Evolutionary conservation across 2,888 invertebrate genomes (phyloP), one percentile per base, ranked within the genome.

Genomic region (Microdon myrmicae): DNA sequence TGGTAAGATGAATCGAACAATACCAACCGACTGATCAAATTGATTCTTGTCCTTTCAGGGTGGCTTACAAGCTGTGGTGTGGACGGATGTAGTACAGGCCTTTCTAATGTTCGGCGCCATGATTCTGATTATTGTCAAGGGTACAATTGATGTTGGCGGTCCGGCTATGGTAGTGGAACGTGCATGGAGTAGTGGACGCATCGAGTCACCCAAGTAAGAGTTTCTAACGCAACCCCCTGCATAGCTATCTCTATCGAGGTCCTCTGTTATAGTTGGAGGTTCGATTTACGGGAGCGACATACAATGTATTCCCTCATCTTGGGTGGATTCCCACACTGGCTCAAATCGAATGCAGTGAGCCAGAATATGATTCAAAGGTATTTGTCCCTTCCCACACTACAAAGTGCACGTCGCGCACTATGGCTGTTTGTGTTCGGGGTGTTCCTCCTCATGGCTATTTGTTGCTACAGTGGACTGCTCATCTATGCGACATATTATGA

Each of bases 381-480:
- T 71, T 78, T 92, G 29, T 84, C 90, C 8, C 76, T 90, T 38
- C 85, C 88, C 0, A 85, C 83, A n/a, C 75, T 90, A 5, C 81
- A 79, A 56, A 82, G 84, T 43, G 90, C 78, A 1, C 73, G 74
- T n/a, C 83, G 73, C 16, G 79, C 79, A 2, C 67, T 83, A 74
- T 79, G 78, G 86, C 86, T 91, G 59, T 87, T 94, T 79, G 89
- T 92, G 0, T 78, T 85, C 2, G 94, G 94, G 0, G 88, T 94
- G 41, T 82, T 88, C 47, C 79, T 83, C 6, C 86, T 95, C 16
- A 85, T 94, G 1, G 84, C 87, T 0, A 82, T 94, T 72, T 90
- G 92, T 74, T 90, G 90, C 71, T 90, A 90, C 73, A 90, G 91
- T 41, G 95, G 95, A 0, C 82, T 95, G 4, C 85, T 95, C 1